Conservation (phyloP, 2,888 invertebrate genomes). For the Liodrosophila aerea region DNA sequence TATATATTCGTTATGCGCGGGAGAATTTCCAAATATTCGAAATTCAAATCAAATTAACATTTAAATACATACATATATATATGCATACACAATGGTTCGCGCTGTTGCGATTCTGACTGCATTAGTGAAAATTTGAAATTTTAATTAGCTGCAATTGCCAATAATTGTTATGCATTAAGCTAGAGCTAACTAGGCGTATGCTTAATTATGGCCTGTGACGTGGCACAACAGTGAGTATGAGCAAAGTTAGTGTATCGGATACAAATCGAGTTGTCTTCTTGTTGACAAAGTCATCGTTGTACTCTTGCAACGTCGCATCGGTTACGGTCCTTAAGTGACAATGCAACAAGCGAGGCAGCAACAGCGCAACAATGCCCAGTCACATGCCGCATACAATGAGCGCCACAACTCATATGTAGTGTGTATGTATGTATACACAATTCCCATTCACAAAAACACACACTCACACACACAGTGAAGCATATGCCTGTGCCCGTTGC, state of each 20-base stretch:
- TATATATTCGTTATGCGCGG: conserved; percentile 30
- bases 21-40: conserved; percentile 38
- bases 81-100: conserved; percentile 10
- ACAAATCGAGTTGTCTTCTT: conserved; percentile 29
- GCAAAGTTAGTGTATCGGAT: not conserved
- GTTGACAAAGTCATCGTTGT: conserved; percentile 43
- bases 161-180: conserved; percentile 45
- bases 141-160: conserved; percentile 65
- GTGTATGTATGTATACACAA: conserved; percentile 29
- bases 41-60: conserved; percentile 69
- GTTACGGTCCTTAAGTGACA: conserved; percentile 58
- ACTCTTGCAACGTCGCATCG: too few species aligned
- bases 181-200: conserved; percentile 6
- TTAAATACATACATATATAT: conserved; percentile 37
- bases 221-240: not conserved
- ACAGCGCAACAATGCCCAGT: conserved; percentile 56
- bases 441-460: conserved; percentile 19
- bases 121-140: conserved; percentile 50
- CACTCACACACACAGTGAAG: conserved; percentile 16
- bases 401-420: conserved; percentile 42
- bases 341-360: conserved; percentile 67
- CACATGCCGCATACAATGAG: conserved; percentile 25
- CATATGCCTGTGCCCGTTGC: conserved; percentile 63
- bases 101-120: conserved; percentile 17
- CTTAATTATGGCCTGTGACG: not conserved